Evolutionary conservation across 2,797 vertebrate genomes (phyloP).

Genomic region (Ctenosaura bakeri): DNA sequence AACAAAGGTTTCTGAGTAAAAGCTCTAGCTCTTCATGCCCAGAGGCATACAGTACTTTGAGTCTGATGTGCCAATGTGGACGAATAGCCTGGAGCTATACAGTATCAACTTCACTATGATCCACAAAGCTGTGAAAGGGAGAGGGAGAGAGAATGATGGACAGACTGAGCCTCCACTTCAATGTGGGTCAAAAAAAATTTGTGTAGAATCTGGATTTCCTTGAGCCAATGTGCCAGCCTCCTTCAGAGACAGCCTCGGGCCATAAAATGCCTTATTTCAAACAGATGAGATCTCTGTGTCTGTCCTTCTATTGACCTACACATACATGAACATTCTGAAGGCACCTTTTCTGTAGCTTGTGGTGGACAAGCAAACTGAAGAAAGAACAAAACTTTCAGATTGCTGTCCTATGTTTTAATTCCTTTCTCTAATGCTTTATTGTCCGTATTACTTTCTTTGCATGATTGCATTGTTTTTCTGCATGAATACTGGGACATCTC

Average conservation of each 20-base stretch:
- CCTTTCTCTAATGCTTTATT: too few relatives aligned
- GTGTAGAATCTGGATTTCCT: neutral
- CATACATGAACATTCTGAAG: neutral
- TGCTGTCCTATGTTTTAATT: neutral
- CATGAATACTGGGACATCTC: too few relatives aligned
- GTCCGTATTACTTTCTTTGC: too few relatives aligned
- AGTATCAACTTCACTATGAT: slow-evolving; percentile 15
- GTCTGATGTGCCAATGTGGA: slow-evolving; percentile 33
- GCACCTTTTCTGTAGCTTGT: neutral
- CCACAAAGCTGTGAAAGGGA: neutral
- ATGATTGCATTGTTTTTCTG: neutral
- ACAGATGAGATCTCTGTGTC: neutral
- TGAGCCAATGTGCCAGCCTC: neutral
- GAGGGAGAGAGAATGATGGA: neutral
- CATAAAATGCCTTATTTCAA: neutral
- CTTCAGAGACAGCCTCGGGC: neutral
- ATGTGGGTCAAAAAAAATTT: neutral
- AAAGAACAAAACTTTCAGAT: neutral
- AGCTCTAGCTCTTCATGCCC: neutral
- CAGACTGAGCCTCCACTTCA: neutral
- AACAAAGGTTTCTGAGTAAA: slow-evolving; percentile 18
- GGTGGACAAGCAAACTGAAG: neutral
- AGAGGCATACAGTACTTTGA: slow-evolving; percentile 20
- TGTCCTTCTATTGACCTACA: neutral
- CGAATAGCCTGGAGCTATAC: neutral